Conservation (phyloP, 1,140 invertebrate genomes). For the Idris sp. region DNA sequence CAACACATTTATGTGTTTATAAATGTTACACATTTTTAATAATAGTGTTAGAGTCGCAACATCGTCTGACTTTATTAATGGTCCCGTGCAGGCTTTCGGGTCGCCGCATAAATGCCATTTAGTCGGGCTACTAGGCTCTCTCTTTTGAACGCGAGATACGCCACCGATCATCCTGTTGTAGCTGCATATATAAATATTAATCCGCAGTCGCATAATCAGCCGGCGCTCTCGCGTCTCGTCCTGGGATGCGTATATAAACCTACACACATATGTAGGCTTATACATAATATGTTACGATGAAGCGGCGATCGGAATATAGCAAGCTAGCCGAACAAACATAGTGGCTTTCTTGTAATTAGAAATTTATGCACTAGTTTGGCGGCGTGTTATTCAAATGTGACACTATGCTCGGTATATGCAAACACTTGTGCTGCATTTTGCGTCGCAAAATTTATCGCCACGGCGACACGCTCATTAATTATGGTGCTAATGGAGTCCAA, state of each 20-base stretch:
- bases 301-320: slow-evolving; percentile 31
- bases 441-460: slow-evolving; percentile 67
- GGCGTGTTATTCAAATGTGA: slow-evolving; percentile 77
- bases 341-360: slow-evolving; percentile 76
- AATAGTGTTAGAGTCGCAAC: slow-evolving; percentile 46
- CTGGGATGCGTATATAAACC: slow-evolving; percentile 38
- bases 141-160: slow-evolving; percentile 53
- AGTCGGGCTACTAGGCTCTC: slow-evolving; percentile 48
- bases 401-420: slow-evolving; percentile 66
- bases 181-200: slow-evolving; percentile 61
- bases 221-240: slow-evolving; percentile 51
- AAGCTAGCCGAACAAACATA: slow-evolving; percentile 52
- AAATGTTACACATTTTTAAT: slow-evolving; percentile 49
- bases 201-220: slow-evolving; percentile 54
- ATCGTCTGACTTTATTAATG: slow-evolving; percentile 42
- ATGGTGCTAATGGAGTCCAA: slow-evolving; percentile 69
- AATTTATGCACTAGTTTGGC: slow-evolving; percentile 76
- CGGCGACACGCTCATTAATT: slow-evolving; percentile 70
- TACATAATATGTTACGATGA: slow-evolving; percentile 37
- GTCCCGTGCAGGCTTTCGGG: slow-evolving; percentile 27
- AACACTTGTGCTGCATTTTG: slow-evolving; percentile 62
- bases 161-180: slow-evolving; percentile 56
- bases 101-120: slow-evolving; percentile 55
- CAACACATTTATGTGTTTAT: slow-evolving; percentile 31
- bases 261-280: slow-evolving; percentile 1